A percentile compares a stretch with the other conserved stretches of the same genome.
These are phyloP conservation scores for Epinotia ramella DNA, from an alignment of 2,888 invertebrate genomes.

Conservation along the genomic window DNA sequence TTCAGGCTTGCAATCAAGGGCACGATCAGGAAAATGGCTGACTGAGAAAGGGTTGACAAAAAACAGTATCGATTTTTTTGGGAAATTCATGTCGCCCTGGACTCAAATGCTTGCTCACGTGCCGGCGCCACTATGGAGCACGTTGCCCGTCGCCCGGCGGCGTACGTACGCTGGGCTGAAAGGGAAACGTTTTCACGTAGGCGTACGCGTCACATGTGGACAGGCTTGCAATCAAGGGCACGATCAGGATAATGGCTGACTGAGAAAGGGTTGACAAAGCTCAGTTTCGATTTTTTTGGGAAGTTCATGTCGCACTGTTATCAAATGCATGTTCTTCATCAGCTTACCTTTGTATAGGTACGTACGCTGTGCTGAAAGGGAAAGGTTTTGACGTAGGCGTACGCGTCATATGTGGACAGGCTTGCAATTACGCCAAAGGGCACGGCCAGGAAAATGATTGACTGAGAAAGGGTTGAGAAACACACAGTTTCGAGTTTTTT, in stretches of 20 bases:
- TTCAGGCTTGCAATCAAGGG: not conserved
- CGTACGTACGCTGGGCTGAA: not conserved
- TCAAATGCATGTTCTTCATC: too few relatives aligned
- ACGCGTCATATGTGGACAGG: not conserved
- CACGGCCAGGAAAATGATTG: not conserved
- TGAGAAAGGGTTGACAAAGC: too few relatives aligned
- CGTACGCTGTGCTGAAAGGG: not conserved
- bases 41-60: not conserved
- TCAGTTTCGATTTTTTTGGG: too few relatives aligned
- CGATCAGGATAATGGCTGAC: too few relatives aligned
- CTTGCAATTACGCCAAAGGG: not conserved
- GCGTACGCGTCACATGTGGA: too few relatives aligned
- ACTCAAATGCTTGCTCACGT: not conserved
- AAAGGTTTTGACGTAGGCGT: slow-evolving; percentile 7
- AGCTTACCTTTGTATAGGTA: too few relatives aligned
- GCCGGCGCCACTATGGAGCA: slow-evolving; percentile 49
- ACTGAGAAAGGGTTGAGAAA: not conserved
- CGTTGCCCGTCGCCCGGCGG: slow-evolving; percentile 40
- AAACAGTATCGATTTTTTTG: too few relatives aligned
- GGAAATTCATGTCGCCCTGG: too few relatives aligned
- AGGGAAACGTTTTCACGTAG: slow-evolving; percentile 18
- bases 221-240: too few relatives aligned
- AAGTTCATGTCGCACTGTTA: too few relatives aligned
- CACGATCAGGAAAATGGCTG: not conserved
- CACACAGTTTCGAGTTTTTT: too few relatives aligned